Conservation (phyloP, 1,140 invertebrate genomes). For the Phymorhynchus buccinoides region DNA sequence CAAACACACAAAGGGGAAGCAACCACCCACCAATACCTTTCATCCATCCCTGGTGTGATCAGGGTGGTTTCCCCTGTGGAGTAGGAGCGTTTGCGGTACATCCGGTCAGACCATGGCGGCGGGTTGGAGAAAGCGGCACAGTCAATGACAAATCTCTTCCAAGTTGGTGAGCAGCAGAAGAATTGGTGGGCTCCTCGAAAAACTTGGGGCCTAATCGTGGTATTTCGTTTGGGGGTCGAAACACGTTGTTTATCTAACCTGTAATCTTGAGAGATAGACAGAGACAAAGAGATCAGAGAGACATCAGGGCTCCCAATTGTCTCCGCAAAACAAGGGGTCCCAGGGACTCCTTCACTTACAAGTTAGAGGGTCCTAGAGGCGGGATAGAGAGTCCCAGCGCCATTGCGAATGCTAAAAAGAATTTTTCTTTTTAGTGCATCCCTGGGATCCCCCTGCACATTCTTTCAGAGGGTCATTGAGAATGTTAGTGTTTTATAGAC, state of each 20-base stretch:
- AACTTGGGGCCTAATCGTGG: constrained; percentile 51
- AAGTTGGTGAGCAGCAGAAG: constrained; percentile 43
- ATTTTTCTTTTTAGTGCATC: background rate
- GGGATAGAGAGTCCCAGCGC: background rate
- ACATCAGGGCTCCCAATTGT: too few species aligned
- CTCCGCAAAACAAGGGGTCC: too few species aligned
- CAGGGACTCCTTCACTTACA: too few species aligned
- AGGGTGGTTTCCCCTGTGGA: constrained; percentile 60
- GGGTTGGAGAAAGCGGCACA: constrained; percentile 93
- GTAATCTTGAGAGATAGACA: constrained; percentile 44
- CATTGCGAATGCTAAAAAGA: background rate
- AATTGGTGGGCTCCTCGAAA: constrained; percentile 45
- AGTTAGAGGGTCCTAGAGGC: too few species aligned
- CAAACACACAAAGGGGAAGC: too few species aligned
- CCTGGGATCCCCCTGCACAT: too few species aligned
- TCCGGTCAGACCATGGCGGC: constrained; percentile 89
- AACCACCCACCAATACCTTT: background rate
- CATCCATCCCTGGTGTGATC: constrained; percentile 31
- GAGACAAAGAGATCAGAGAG: background rate
- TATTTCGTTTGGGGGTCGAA: constrained; percentile 44
- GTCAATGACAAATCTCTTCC: constrained; percentile 61
- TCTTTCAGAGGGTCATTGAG: too few species aligned
- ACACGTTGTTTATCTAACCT: constrained; percentile 44
- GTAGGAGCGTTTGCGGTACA: constrained; percentile 78
- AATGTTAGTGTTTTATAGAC: too few species aligned